These are phyloP conservation scores for Sesamia nonagrioides DNA, from an alignment of 1,140 invertebrate species.

Conservation along the genomic window DNA sequence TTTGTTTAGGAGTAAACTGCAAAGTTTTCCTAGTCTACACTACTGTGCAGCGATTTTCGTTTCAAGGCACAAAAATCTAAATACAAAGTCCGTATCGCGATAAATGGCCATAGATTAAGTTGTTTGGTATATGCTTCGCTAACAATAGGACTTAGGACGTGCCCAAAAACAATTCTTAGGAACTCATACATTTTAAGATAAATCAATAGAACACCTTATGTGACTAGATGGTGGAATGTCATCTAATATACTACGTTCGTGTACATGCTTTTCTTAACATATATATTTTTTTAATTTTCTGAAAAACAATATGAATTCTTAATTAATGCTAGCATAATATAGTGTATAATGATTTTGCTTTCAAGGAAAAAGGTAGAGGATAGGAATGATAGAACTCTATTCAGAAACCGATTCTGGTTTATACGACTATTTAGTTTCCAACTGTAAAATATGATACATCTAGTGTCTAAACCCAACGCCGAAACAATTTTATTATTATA, in stretches of 20 bases:
- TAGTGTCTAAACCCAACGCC: conserved; percentile 32
- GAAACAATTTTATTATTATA: conserved; percentile 36
- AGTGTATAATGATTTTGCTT: conserved; percentile 18
- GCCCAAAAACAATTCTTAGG: conserved; percentile 49
- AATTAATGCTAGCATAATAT: conserved; percentile 15
- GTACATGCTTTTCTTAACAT: conserved; percentile 17
- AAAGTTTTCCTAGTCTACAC: conserved; percentile 63
- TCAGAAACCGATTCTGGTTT: conserved; percentile 21
- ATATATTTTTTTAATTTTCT: neutral
- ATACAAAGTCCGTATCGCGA: conserved; percentile 53
- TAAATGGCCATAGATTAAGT: conserved; percentile 25
- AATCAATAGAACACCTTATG: conserved; percentile 64
- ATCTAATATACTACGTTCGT: conserved; percentile 57
- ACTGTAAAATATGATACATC: conserved; percentile 20
- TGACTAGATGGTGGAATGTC: conserved; percentile 80
- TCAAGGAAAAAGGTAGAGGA: conserved; percentile 20
- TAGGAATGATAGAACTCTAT: conserved; percentile 16
- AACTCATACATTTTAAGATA: conserved; percentile 50
- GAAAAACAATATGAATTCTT: neutral
- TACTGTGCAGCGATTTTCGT: conserved; percentile 68
- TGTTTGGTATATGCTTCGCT: conserved; percentile 50
- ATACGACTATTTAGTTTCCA: conserved; percentile 15
- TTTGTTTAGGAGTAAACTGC: conserved; percentile 71
- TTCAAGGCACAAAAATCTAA: conserved; percentile 72
- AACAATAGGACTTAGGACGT: conserved; percentile 36